Conservation (phyloP, 2,888 invertebrate species). For the Parnassius glacialis region DNA sequence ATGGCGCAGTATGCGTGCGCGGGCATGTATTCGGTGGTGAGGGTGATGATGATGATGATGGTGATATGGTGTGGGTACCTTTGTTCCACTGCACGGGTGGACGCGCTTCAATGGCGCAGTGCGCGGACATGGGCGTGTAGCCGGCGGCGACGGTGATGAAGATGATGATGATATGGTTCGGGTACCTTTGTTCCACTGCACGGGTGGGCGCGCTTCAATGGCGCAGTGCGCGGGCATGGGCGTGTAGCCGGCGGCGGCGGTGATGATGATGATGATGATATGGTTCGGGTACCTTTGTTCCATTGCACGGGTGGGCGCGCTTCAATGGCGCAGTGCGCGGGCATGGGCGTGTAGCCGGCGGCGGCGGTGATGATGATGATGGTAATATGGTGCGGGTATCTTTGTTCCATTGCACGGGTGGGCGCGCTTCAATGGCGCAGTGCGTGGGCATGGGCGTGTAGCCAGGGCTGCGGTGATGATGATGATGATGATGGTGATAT, state of each 20-base stretch:
- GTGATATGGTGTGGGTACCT: too few species aligned
- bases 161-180: too few species aligned
- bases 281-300: too few species aligned
- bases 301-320: too few species aligned
- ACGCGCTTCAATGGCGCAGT: too few species aligned
- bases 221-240: slow-evolving; percentile 92
- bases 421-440: slow-evolving; percentile 94
- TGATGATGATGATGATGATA: slow-evolving; percentile 57
- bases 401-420: slow-evolving; percentile 95
- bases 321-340: too few species aligned
- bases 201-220: slow-evolving; percentile 94
- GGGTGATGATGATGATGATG: slow-evolving; percentile 73
- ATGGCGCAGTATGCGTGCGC: slow-evolving; percentile 91
- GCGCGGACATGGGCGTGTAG: too few species aligned
- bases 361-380: too few species aligned
- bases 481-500: too few species aligned
- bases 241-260: slow-evolving; percentile 88
- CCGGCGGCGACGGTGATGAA: too few species aligned
- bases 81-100: too few species aligned
- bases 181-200: slow-evolving; percentile 93
- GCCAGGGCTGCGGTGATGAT: slow-evolving; percentile 87
- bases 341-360: too few species aligned
- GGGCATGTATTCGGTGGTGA: slow-evolving; percentile 88
- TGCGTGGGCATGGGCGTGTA: slow-evolving; percentile 90
- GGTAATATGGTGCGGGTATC: slow-evolving; percentile 55